Evolutionary conservation across 2,113 vertebrate species (phyloP).

Genomic region (Halichoerus grypus): DNA sequence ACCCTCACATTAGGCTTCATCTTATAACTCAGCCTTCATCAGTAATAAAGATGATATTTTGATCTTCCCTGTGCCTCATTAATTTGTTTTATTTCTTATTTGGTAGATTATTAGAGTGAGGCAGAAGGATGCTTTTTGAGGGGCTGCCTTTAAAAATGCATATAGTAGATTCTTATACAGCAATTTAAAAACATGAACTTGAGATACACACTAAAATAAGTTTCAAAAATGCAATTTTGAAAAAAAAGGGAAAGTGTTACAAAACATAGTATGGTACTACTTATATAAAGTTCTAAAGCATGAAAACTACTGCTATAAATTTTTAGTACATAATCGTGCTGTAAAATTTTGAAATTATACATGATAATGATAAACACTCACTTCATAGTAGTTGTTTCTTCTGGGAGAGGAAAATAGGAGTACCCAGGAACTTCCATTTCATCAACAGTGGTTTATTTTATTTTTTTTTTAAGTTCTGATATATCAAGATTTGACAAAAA

Average conservation of each 20-base stretch:
- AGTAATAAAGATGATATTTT: background rate
- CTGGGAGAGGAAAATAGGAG: background rate
- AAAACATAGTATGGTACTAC: background rate
- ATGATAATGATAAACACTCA: background rate
- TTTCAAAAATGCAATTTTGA: background rate
- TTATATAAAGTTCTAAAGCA: background rate
- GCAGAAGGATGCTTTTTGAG: background rate
- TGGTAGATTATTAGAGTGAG: background rate
- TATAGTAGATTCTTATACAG: background rate
- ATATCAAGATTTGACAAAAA: background rate
- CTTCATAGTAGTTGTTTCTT: background rate
- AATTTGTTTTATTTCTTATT: constrained; percentile 11
- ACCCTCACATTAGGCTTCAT: background rate
- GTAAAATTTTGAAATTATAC: background rate
- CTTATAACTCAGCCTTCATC: background rate
- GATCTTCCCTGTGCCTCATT: background rate
- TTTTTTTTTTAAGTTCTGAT: background rate
- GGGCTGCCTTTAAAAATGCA: background rate
- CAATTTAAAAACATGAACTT: background rate
- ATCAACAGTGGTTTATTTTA: background rate
- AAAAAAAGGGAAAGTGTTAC: background rate
- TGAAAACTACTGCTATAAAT: background rate
- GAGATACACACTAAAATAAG: background rate
- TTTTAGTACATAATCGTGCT: background rate
- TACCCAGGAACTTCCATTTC: background rate